Evolutionary conservation across 2,888 invertebrate genomes (phyloP).

Genomic region (Eilema griseolum): DNA sequence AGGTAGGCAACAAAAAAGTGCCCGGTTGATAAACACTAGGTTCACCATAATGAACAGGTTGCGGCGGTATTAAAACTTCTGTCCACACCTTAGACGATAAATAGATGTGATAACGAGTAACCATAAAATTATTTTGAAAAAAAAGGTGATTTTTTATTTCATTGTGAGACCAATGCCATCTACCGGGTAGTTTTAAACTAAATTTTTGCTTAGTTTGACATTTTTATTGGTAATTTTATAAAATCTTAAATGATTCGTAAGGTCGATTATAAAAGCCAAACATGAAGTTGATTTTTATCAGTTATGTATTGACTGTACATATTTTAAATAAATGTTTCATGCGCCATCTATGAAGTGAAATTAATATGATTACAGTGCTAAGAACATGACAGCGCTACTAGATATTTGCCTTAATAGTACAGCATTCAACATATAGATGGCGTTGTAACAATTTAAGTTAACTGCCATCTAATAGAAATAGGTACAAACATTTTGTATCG

Average conservation of each 20-base stretch:
- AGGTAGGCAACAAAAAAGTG: too few relatives aligned
- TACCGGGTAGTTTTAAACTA: neutral
- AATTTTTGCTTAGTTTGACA: neutral
- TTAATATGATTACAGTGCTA: neutral
- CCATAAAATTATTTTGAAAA: too few relatives aligned
- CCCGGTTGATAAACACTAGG: too few relatives aligned
- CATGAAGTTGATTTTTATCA: too few relatives aligned
- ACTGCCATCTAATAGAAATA: neutral
- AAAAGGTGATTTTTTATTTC: neutral
- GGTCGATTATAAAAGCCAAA: too few relatives aligned
- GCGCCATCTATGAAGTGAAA: slow-evolving; percentile 10
- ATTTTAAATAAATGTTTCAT: too few relatives aligned
- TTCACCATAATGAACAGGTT: too few relatives aligned
- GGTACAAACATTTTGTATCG: neutral
- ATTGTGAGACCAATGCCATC: neutral
- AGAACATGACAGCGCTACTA: rapidly evolving
- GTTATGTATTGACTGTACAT: too few relatives aligned
- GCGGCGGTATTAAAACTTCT: too few relatives aligned
- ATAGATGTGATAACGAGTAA: too few relatives aligned
- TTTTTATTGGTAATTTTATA: neutral
- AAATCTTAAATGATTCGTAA: too few relatives aligned
- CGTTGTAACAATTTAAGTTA: neutral
- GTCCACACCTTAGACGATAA: too few relatives aligned
- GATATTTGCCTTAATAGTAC: neutral
- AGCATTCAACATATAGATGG: slow-evolving; percentile 31